Evolutionary conservation across 2,888 invertebrate genomes (phyloP).

Genomic region (Pyralis farinalis): DNA sequence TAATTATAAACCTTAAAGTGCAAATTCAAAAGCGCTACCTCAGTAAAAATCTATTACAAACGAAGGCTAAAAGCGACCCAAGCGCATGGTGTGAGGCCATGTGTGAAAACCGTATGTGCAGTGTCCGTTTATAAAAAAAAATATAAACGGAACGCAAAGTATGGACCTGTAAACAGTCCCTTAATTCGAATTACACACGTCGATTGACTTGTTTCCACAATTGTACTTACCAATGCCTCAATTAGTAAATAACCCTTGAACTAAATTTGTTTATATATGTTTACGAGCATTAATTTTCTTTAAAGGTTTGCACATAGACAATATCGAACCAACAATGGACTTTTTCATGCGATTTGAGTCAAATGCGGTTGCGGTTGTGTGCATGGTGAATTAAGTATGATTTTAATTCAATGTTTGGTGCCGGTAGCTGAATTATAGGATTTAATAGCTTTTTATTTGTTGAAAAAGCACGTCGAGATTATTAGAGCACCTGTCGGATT

Average conservation of each 20-base stretch:
- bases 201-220: constrained; percentile 67
- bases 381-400: constrained; percentile 42
- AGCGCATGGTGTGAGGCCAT: constrained; percentile 45
- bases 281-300: constrained; percentile 49
- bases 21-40: background rate
- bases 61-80: constrained; percentile 7
- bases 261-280: constrained; percentile 55
- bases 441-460: constrained; percentile 7
- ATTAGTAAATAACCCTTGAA: constrained; percentile 69
- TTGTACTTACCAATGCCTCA: constrained; percentile 63
- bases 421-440: constrained; percentile 3
- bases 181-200: constrained; percentile 74
- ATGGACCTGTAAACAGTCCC: constrained; percentile 66
- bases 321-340: constrained; percentile 52
- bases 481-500: constrained; percentile 4
- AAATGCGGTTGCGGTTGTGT: constrained; percentile 14
- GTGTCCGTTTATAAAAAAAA: constrained; percentile 54
- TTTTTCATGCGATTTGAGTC: constrained; percentile 19
- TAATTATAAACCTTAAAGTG: constrained; percentile 3
- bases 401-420: constrained; percentile 23
- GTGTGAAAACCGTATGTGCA: constrained; percentile 63
- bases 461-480: background rate
- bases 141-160: constrained; percentile 39
- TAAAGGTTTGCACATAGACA: constrained; percentile 54
- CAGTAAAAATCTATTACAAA: constrained; percentile 6